Evolutionary conservation across 2,113 vertebrate genomes (phyloP).

Genomic region (Phoxinus phoxinus): DNA sequence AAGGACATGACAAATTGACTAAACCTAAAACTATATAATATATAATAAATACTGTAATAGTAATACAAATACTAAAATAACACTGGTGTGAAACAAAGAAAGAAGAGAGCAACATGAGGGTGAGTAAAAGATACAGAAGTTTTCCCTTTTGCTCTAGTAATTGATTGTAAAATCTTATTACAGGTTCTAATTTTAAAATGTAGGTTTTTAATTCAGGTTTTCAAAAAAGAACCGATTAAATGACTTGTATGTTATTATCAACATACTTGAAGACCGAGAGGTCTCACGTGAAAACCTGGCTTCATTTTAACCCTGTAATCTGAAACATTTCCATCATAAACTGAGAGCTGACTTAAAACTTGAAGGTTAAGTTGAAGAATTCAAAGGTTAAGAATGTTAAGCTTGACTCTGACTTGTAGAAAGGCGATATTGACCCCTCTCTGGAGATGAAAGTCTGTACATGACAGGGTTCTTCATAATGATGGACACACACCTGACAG

Average conservation of each 20-base stretch:
- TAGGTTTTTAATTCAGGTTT: not conserved
- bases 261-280: not conserved
- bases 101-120: not conserved
- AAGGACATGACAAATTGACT: not conserved
- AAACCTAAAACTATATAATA: no score
- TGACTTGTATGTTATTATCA: not conserved
- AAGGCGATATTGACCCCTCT: not conserved
- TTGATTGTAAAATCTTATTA: not conserved
- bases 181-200: not conserved
- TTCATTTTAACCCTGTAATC: not conserved
- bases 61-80: not conserved
- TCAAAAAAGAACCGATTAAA: not conserved
- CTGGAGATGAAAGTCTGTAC: constrained; percentile 29
- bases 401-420: not conserved
- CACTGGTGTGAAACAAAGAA: not conserved
- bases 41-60: no score
- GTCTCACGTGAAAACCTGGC: not conserved
- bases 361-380: constrained; percentile 6
- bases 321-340: constrained; percentile 21
- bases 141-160: not conserved
- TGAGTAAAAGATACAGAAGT: not conserved
- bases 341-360: constrained; percentile 1
- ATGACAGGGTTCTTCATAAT: not conserved
- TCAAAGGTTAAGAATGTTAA: constrained; percentile 17
- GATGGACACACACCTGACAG: constrained; percentile 54